Conservation (phyloP, 2,797 vertebrate genomes). For the Poecilia gillii region DNA sequence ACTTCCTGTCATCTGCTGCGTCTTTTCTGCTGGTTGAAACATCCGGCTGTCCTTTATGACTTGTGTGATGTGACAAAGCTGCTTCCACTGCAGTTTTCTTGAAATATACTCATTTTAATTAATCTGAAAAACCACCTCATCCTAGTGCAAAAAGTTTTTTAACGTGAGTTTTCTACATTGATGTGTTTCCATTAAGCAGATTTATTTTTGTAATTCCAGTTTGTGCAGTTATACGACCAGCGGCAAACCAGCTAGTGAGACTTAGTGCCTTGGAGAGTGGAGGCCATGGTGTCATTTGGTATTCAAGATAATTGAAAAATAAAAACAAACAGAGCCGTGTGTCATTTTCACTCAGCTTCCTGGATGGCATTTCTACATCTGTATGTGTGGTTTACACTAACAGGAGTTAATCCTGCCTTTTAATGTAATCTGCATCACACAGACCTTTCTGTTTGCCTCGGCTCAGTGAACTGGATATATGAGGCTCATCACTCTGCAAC, state of each 20-base stretch:
- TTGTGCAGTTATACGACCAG: too few relatives aligned
- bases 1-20: too few relatives aligned
- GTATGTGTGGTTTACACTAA: not conserved
- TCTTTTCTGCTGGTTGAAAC: too few relatives aligned
- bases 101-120: too few relatives aligned
- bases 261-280: slow-evolving; percentile 39
- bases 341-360: slow-evolving; percentile 26
- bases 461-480: not conserved
- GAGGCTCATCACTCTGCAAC: not conserved
- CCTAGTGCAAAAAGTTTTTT: too few relatives aligned
- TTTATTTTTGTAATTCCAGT: too few relatives aligned
- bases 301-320: slow-evolving; percentile 33
- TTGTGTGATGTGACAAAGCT: too few relatives aligned
- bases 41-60: too few relatives aligned
- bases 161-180: too few relatives aligned
- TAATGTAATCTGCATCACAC: not conserved
- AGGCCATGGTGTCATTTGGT: slow-evolving; percentile 76
- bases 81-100: too few relatives aligned
- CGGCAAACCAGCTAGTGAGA: slow-evolving; percentile 10
- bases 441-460: not conserved
- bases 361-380: not conserved
- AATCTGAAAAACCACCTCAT: too few relatives aligned
- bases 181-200: too few relatives aligned
- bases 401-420: not conserved
- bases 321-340: slow-evolving; percentile 18